Conservation (phyloP, 1,140 invertebrate genomes). For the Pseudobourletiella spinata region DNA sequence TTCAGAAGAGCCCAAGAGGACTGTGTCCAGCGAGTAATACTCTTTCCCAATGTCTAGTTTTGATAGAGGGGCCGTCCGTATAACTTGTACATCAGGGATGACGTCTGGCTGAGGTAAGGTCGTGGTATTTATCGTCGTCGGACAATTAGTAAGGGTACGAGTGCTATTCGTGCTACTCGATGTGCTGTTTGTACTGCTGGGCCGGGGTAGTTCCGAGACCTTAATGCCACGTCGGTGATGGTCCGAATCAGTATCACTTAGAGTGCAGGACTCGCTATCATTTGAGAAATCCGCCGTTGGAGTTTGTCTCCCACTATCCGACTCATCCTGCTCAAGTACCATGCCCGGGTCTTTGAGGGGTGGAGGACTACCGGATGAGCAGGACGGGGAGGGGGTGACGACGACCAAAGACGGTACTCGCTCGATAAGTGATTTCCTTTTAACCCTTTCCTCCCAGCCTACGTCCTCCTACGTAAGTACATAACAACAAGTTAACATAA, state of each 20-base stretch:
- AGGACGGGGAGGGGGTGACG: slow-evolving; percentile 32
- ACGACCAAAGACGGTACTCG: slow-evolving; percentile 34
- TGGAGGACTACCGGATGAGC: slow-evolving; percentile 32
- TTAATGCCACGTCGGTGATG: neutral
- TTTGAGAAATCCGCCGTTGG: slow-evolving; percentile 3
- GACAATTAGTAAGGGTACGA: slow-evolving; percentile 17
- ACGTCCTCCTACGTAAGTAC: slow-evolving; percentile 28
- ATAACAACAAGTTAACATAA: slow-evolving; percentile 10
- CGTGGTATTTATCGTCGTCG: neutral
- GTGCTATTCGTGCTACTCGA: slow-evolving; percentile 23
- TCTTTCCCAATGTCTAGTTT: slow-evolving; percentile 23
- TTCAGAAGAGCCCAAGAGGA: slow-evolving; percentile 33
- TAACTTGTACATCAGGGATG: slow-evolving; percentile 30
- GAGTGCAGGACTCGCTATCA: slow-evolving; percentile 26
- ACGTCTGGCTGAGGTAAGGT: slow-evolving; percentile 34
- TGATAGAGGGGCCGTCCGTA: slow-evolving; percentile 19
- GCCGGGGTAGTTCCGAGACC: neutral
- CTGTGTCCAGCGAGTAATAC: slow-evolving; percentile 33
- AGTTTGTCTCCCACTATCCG: slow-evolving; percentile 10
- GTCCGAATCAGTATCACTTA: slow-evolving; percentile 33
- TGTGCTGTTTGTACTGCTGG: slow-evolving; percentile 20
- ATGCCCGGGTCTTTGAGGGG: slow-evolving; percentile 24
- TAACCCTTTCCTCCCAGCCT: slow-evolving; percentile 33
- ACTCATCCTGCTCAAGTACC: slow-evolving; percentile 5
- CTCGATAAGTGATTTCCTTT: slow-evolving; percentile 35